Conservation (phyloP, 2,888 invertebrate species). For the Seladonia tumulorum region DNA sequence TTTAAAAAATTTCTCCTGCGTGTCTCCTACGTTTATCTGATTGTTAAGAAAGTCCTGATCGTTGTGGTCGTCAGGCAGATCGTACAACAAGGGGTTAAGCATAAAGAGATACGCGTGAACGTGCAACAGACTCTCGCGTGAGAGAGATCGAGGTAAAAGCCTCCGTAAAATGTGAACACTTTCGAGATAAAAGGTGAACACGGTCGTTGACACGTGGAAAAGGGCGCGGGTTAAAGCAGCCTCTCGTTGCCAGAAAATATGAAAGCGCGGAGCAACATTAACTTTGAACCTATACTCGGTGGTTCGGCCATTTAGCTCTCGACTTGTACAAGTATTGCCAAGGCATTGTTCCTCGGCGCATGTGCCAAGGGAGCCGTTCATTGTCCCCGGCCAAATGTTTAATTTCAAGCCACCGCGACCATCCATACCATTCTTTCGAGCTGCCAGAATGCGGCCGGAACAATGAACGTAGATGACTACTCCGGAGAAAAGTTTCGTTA, state of each 20-base stretch:
- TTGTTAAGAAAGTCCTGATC: neutral
- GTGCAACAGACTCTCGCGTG: neutral
- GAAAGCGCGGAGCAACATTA: constrained; percentile 65
- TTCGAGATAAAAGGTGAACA: constrained; percentile 14
- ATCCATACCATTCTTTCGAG: constrained; percentile 58
- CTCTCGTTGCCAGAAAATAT: constrained; percentile 59
- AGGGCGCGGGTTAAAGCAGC: constrained; percentile 26
- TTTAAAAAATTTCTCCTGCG: too few species aligned
- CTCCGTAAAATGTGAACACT: constrained; percentile 7
- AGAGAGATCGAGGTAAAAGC: constrained; percentile 13
- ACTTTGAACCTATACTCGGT: constrained; percentile 39
- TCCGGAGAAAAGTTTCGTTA: constrained; percentile 65
- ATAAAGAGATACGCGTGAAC: constrained; percentile 1
- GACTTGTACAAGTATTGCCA: constrained; percentile 61
- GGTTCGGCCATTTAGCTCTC: constrained; percentile 41
- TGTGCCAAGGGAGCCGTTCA: constrained; percentile 68
- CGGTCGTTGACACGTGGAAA: constrained; percentile 48
- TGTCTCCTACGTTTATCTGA: too few species aligned
- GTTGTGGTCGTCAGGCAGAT: neutral
- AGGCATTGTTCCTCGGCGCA: constrained; percentile 71
- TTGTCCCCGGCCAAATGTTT: constrained; percentile 76
- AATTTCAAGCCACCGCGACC: constrained; percentile 68
- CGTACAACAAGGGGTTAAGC: neutral
- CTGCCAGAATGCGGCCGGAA: constrained; percentile 69
- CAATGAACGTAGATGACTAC: constrained; percentile 70